Conservation (phyloP, 2,888 invertebrate genomes). For the Synergus laeviventris region DNA sequence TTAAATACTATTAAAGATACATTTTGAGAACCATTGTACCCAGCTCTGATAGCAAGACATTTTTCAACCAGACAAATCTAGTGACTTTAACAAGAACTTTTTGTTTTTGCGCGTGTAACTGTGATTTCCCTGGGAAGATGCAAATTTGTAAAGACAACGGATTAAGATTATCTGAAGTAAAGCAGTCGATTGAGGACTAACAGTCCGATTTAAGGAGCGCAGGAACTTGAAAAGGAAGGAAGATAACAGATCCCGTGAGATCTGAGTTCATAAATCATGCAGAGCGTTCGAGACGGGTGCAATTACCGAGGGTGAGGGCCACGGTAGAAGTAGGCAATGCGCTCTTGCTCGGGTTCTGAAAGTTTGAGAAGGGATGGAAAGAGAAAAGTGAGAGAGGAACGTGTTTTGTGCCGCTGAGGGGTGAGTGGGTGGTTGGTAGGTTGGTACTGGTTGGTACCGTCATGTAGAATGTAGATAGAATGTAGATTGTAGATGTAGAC, state of each 20-base stretch:
- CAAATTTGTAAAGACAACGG: conserved; percentile 1
- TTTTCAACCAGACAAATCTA: too few relatives aligned
- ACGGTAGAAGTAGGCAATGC: conserved; percentile 46
- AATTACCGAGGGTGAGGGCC: conserved; percentile 62
- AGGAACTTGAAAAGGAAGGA: conserved; percentile 24
- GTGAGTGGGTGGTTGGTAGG: conserved; percentile 6
- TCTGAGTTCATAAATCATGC: conserved; percentile 60
- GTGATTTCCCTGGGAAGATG: neutral
- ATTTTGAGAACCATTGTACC: too few relatives aligned
- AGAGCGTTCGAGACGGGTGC: conserved; percentile 59
- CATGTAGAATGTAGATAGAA: conserved; percentile 30
- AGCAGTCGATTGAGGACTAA: conserved; percentile 26
- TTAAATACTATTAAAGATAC: too few relatives aligned
- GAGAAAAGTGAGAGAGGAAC: conserved; percentile 45
- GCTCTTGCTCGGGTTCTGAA: conserved; percentile 1
- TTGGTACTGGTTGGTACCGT: neutral
- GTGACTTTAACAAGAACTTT: too few relatives aligned
- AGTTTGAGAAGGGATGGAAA: conserved; percentile 41
- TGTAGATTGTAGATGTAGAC: conserved; percentile 55
- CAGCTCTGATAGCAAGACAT: too few relatives aligned
- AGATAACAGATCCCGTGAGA: conserved; percentile 42
- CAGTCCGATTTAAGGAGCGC: conserved; percentile 21
- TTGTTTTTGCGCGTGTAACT: too few relatives aligned
- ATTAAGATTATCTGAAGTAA: conserved; percentile 7
- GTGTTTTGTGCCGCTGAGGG: conserved; percentile 46